Evolutionary conservation across 2,113 vertebrate species (phyloP).

Genomic region (Varanus salvator): DNA sequence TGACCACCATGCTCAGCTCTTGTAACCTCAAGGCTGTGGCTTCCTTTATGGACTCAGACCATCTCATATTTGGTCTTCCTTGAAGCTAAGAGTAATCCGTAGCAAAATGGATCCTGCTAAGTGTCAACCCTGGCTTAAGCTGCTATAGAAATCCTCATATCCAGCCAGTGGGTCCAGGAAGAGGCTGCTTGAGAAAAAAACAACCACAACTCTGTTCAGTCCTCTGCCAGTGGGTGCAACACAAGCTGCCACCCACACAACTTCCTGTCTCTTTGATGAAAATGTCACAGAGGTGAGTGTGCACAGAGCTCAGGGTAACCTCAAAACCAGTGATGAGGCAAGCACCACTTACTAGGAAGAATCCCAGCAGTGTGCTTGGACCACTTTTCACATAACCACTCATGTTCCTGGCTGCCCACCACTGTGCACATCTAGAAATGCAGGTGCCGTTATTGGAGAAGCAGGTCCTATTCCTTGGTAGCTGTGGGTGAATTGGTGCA

Average conservation of each 20-base stretch:
- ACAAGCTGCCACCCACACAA: slow-evolving; percentile 31
- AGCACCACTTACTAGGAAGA: background rate
- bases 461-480: background rate
- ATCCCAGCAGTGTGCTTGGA: background rate
- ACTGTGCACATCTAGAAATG: background rate
- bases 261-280: slow-evolving; percentile 41
- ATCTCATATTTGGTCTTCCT: too few species aligned
- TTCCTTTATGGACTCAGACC: too few species aligned
- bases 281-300: slow-evolving; percentile 32
- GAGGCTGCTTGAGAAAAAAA: background rate
- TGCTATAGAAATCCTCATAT: slow-evolving; percentile 5
- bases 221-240: slow-evolving; percentile 7
- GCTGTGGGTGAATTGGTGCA: background rate
- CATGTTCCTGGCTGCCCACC: background rate
- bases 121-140: background rate
- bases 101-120: background rate
- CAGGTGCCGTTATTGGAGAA: background rate
- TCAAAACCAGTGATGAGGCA: slow-evolving; percentile 22
- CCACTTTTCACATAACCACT: background rate
- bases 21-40: too few species aligned
- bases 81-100: background rate
- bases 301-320: slow-evolving; percentile 16
- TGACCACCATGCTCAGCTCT: too few species aligned
- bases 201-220: background rate
- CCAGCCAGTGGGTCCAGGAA: background rate